Evolutionary conservation across 2,113 vertebrate species (phyloP).

Genomic region (Jacana jacana): DNA sequence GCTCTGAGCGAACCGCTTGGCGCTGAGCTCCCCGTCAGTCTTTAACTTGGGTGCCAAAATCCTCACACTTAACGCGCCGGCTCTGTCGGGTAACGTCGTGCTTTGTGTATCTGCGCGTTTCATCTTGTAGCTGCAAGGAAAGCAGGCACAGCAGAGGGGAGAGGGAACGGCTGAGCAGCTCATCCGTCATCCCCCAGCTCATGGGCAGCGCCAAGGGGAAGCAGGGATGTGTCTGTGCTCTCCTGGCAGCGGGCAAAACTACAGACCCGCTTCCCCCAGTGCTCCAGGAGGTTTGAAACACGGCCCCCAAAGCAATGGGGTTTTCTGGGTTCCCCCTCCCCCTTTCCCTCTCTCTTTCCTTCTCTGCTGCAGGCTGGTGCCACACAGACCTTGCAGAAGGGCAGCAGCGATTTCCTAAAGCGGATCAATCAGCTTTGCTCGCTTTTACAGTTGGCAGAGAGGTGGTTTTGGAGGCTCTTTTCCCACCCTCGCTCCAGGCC

Average conservation of each 20-base stretch:
- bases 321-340: background rate
- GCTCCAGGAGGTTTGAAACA: background rate
- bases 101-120: background rate
- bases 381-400: background rate
- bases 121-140: background rate
- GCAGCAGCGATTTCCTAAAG: background rate
- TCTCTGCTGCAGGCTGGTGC: background rate
- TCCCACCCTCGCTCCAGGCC: background rate
- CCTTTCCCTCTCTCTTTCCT: background rate
- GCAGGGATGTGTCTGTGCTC: background rate
- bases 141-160: rapidly evolving
- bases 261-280: rapidly evolving
- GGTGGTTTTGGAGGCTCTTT: background rate
- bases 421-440: background rate
- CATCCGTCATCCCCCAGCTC: background rate
- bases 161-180: background rate
- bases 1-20: background rate
- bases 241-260: rapidly evolving
- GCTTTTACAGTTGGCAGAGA: background rate
- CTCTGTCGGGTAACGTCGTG: background rate
- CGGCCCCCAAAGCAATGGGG: background rate
- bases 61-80: rapidly evolving
- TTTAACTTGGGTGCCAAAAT: background rate
- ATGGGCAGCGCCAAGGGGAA: background rate
- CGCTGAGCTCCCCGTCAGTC: background rate